Evolutionary conservation across 2,888 invertebrate genomes (phyloP).

Genomic region (Chironomus riparius): DNA sequence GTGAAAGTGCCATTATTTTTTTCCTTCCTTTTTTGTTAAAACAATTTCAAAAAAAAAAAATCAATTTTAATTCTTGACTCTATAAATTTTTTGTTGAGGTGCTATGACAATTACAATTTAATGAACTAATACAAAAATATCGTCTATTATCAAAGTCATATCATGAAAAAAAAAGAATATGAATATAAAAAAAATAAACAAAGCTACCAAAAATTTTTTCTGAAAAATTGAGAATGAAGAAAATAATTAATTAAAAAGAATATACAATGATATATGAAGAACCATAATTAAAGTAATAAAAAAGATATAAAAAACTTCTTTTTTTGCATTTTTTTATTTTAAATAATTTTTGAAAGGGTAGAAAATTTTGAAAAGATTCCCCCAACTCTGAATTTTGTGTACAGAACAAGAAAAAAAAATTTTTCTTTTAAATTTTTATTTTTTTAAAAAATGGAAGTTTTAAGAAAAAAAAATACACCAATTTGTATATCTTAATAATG

Average conservation of each 20-base stretch:
- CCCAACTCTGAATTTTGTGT: neutral
- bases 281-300: neutral
- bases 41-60: neutral
- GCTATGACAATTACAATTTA: conserved; percentile 18
- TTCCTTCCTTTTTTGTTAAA: neutral
- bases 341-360: neutral
- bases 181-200: neutral
- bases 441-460: neutral
- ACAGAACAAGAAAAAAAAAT: neutral
- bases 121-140: neutral
- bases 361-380: neutral
- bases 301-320: neutral
- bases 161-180: conserved; percentile 1
- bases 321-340: neutral
- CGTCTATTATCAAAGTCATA: conserved; percentile 25
- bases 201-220: neutral
- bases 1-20: conserved; percentile 14
- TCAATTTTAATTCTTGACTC: neutral
- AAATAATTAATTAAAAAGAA: neutral
- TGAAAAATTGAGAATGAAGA: neutral
- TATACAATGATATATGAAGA: neutral
- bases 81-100: neutral
- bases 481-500: neutral
- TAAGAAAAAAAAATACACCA: neutral
- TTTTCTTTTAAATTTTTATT: neutral